Evolutionary conservation across 2,888 invertebrate genomes (phyloP).

Genomic region (Perithous albicinctus): DNA sequence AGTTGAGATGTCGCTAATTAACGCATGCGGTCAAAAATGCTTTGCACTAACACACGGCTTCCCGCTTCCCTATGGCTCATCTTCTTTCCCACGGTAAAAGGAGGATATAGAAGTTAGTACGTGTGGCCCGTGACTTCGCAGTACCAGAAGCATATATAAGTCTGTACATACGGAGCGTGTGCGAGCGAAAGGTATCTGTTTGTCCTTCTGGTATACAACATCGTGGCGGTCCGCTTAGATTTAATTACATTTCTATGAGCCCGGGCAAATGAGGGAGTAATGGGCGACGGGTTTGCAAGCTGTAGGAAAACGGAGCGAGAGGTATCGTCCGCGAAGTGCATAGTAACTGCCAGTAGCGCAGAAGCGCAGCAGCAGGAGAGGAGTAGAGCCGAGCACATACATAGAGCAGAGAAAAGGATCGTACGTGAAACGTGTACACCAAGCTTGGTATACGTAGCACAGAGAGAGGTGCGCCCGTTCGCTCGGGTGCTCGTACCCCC

Average conservation of each 20-base stretch:
- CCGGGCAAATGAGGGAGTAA: conserved; percentile 76
- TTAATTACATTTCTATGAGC: conserved; percentile 79
- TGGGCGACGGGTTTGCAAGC: conserved; percentile 60
- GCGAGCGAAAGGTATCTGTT: not conserved
- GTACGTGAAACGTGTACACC: conserved; percentile 34
- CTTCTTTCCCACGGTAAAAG: conserved; percentile 71
- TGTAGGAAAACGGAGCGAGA: conserved; percentile 41
- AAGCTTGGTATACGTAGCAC: conserved; percentile 31
- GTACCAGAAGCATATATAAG: not conserved
- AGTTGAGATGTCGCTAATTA: not conserved
- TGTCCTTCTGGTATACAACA: conserved; percentile 42
- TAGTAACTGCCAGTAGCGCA: conserved; percentile 47
- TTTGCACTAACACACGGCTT: conserved; percentile 7
- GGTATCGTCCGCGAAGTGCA: conserved; percentile 31
- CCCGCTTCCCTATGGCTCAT: not conserved
- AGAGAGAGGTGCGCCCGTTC: conserved; percentile 51
- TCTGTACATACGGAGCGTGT: too few relatives aligned
- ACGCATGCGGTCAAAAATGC: conserved; percentile 12
- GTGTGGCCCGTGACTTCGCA: not conserved
- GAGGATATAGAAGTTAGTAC: not conserved
- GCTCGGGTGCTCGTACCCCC: conserved; percentile 53
- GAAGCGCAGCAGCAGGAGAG: conserved; percentile 27
- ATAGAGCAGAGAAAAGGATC: conserved; percentile 28
- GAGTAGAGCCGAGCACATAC: conserved; percentile 6
- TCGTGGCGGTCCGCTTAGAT: conserved; percentile 74